Conservation (phyloP, 2,797 vertebrate genomes). For the Leptoclinus maculatus region DNA sequence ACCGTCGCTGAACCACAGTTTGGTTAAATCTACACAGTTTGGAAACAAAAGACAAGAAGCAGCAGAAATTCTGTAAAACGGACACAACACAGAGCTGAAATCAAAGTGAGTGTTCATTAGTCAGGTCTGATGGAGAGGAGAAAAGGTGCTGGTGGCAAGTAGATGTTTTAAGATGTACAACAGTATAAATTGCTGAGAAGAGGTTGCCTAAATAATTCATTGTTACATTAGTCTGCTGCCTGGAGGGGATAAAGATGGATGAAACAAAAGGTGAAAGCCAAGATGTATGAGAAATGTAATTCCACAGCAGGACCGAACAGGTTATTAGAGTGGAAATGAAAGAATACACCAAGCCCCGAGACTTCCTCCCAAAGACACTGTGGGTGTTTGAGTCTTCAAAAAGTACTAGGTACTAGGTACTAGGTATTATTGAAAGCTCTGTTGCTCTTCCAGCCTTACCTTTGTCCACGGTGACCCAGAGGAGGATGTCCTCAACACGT, state of each 20-base stretch:
- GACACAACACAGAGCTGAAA: background rate
- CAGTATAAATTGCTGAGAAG: background rate
- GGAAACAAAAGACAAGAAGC: background rate
- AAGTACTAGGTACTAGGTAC: background rate
- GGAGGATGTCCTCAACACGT: slow-evolving; percentile 81
- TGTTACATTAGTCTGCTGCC: slow-evolving; percentile 51
- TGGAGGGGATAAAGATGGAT: background rate
- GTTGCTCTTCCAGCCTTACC: slow-evolving; percentile 62
- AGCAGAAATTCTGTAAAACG: background rate
- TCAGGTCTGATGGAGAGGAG: background rate
- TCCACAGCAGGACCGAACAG: background rate
- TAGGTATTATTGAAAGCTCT: background rate
- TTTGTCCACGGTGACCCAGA: slow-evolving; percentile 87
- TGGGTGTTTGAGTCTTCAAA: background rate
- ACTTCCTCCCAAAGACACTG: background rate
- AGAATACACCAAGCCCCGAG: background rate
- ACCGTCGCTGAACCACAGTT: slow-evolving; percentile 88
- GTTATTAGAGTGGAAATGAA: background rate
- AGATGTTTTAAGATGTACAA: background rate
- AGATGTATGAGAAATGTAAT: background rate
- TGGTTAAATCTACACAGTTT: slow-evolving; percentile 77
- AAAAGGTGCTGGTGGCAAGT: background rate
- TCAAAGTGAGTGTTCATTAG: background rate
- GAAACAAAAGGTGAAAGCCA: background rate
- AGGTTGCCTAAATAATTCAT: slow-evolving; percentile 32